Conservation (phyloP, 1,140 invertebrate genomes). For the Pogonomyrmex californicus region DNA sequence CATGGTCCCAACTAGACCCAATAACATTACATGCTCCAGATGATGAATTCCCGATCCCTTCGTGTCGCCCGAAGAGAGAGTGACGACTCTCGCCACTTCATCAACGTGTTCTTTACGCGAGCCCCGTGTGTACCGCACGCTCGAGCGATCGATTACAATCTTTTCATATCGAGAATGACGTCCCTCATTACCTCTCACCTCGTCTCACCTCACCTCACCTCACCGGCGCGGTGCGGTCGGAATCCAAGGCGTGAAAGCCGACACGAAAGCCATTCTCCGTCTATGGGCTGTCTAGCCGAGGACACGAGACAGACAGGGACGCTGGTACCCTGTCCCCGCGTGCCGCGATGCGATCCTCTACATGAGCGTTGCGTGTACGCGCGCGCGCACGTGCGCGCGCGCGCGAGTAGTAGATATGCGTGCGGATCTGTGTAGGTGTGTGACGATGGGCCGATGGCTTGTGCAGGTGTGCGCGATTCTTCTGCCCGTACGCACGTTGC, state of each 20-base stretch:
- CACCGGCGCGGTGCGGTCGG: background rate
- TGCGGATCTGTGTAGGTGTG: background rate
- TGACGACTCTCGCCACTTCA: conserved; percentile 12
- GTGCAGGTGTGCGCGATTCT: conserved; percentile 63
- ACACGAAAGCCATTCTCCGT: conserved; percentile 73
- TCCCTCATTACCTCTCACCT: background rate
- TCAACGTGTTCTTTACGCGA: background rate
- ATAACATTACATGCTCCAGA: background rate
- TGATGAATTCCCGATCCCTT: conserved; percentile 15
- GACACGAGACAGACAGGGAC: conserved; percentile 62
- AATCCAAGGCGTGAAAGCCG: conserved; percentile 34
- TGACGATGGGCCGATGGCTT: conserved; percentile 20
- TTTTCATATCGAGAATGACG: conserved; percentile 25
- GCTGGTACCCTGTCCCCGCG: conserved; percentile 55
- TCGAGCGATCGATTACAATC: conserved; percentile 28
- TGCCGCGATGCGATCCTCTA: background rate
- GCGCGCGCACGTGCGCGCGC: background rate
- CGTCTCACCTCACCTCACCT: background rate
- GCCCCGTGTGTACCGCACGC: background rate
- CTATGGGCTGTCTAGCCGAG: conserved; percentile 77
- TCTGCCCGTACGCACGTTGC: conserved; percentile 35
- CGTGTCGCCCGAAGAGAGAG: background rate
- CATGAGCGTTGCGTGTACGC: background rate
- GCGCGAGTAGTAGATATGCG: background rate
- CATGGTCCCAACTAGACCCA: background rate